Conservation (phyloP, 2,797 vertebrate species). For the Lepus townsendii region DNA sequence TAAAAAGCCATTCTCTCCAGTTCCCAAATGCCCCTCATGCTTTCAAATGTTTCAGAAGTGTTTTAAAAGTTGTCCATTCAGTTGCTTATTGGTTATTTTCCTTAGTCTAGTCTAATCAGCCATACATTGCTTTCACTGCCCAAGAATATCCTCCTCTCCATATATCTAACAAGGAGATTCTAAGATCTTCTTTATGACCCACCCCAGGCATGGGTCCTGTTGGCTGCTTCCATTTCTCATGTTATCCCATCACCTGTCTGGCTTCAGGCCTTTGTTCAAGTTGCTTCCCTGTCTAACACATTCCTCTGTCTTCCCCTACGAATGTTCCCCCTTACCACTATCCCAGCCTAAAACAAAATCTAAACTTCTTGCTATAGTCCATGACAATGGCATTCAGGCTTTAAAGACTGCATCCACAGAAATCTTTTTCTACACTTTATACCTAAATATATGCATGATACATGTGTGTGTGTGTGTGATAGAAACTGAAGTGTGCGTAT, state of each 20-base stretch:
- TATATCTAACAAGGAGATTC: neutral
- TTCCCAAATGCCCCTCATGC: neutral
- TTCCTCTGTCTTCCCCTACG: neutral
- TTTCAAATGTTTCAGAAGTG: neutral
- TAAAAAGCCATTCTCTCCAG: neutral
- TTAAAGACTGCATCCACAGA: neutral
- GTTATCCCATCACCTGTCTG: neutral
- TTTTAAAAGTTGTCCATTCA: neutral
- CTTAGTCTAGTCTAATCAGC: neutral
- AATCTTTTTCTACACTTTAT: conserved; percentile 12
- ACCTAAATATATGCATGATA: neutral
- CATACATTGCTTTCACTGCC: neutral
- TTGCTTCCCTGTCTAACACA: neutral
- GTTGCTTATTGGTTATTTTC: neutral
- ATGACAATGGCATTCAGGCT: neutral
- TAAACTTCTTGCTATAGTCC: neutral
- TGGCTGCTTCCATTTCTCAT: neutral
- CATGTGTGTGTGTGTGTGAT: neutral
- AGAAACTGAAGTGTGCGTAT: neutral
- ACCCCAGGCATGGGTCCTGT: neutral
- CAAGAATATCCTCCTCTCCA: neutral
- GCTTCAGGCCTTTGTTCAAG: neutral
- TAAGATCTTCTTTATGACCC: neutral
- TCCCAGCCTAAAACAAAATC: neutral
- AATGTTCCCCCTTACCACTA: neutral